These are phyloP conservation scores for Peromyscus leucopus DNA, from an alignment of 2,113 vertebrate species.

Conservation along the genomic window DNA sequence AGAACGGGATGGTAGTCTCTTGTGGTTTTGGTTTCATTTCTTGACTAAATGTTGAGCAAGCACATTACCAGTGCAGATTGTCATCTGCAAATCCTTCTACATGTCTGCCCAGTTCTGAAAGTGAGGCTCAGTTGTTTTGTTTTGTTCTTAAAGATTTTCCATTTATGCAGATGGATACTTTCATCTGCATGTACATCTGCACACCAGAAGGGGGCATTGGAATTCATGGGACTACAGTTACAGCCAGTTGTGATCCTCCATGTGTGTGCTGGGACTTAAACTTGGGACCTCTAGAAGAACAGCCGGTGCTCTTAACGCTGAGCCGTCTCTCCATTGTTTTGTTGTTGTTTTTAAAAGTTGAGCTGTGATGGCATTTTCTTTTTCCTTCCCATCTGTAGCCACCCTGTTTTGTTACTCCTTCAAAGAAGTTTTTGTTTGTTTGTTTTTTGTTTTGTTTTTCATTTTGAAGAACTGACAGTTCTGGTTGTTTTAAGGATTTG, in stretches of 20 bases:
- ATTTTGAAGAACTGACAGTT: rapidly evolving
- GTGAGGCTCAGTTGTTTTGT: background rate
- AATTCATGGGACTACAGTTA: background rate
- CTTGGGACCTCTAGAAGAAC: background rate
- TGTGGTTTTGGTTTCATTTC: too few relatives aligned
- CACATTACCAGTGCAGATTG: background rate
- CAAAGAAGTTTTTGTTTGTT: background rate
- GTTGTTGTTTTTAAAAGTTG: background rate
- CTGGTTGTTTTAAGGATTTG: rapidly evolving
- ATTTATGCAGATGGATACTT: background rate
- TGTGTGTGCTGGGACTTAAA: background rate
- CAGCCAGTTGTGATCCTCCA: background rate
- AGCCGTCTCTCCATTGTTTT: background rate
- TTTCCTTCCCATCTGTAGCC: rapidly evolving
- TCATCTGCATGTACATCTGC: background rate
- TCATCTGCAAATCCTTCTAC: background rate
- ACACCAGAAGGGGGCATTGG: background rate
- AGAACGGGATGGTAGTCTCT: rapidly evolving
- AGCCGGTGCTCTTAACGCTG: background rate
- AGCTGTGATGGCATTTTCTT: background rate
- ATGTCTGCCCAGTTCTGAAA: background rate
- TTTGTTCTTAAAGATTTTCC: background rate
- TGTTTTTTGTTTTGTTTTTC: rapidly evolving
- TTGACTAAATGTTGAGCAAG: rapidly evolving
- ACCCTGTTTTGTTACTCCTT: background rate